Conservation (phyloP, 1,140 invertebrate species). For the Pygmarrhopalites habei region DNA sequence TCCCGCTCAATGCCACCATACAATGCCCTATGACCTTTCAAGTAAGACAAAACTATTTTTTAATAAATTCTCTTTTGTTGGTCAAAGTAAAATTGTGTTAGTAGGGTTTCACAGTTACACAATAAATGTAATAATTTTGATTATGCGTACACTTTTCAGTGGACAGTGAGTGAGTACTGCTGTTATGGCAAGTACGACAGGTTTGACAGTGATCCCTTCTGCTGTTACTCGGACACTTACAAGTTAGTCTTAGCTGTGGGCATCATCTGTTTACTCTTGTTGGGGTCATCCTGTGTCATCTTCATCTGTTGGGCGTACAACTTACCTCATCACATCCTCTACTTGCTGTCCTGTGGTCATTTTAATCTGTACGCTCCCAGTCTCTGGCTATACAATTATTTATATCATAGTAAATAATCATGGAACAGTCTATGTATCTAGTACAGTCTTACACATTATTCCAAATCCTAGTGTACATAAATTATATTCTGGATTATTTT, state of each 20-base stretch:
- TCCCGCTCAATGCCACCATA: slow-evolving; percentile 22
- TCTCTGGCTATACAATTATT: background rate
- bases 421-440: background rate
- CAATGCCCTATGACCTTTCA: slow-evolving; percentile 22
- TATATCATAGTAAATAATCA: background rate
- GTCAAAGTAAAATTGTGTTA: background rate
- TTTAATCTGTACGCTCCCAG: slow-evolving; percentile 33
- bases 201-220: slow-evolving; percentile 26
- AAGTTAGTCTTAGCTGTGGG: slow-evolving; percentile 35
- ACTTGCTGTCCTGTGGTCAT: slow-evolving; percentile 29
- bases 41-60: background rate
- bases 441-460: too few relatives aligned
- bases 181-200: slow-evolving; percentile 32
- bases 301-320: slow-evolving; percentile 38
- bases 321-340: slow-evolving; percentile 34
- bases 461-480: too few relatives aligned
- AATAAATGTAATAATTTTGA: too few relatives aligned
- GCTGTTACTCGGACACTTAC: slow-evolving; percentile 37
- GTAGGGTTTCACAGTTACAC: too few relatives aligned
- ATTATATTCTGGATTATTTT: too few relatives aligned
- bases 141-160: slow-evolving; percentile 11
- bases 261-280: slow-evolving; percentile 27
- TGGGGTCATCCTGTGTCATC: slow-evolving; percentile 19
- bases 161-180: slow-evolving; percentile 31
- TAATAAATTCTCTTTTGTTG: too few relatives aligned